Evolutionary conservation across 1,140 invertebrate species (phyloP), one percentile per base, ranked within the genome.

Genomic region (Bilobella aurantiaca): DNA sequence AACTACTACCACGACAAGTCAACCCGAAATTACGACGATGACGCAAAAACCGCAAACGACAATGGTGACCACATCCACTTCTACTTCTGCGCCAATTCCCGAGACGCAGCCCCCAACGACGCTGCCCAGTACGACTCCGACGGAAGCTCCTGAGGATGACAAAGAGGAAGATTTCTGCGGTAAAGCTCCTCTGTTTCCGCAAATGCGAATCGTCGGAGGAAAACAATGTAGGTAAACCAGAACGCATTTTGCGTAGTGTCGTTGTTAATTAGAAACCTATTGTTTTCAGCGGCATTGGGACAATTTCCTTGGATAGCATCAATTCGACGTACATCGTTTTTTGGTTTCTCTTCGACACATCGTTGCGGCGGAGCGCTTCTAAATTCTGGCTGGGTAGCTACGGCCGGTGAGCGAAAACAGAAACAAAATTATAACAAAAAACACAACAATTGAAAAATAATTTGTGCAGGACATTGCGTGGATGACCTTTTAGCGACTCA

Each of bases 251-350:
- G 8, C 18, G 34, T 18, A 42, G 34, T 23, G 5, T 12, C 49
- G 5, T 37, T 94, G 93, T n/a, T 42, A 8, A 8, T 12, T 42
- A 42, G 8, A 42, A 42, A 42, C 18, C 8, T 12, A 42, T 42
- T 42, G n/a, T n/a, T 42, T 42, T 8, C 34, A 42, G 34, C 49
- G 5, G 49, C 49, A 5, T 37, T 94, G 93, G 76, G 93, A 91
- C 0, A 83, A 89, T 65, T 96, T 91, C 93, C 93, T 16, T 97
- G 94, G 93, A 76, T 86, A 80, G 89, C 92, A 21, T 91, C 91
- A 0, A 91, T 95, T 0, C 75, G 92, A 62, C 80, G 91, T 66
- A 93, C 90, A 2, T 91, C 90, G 2, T 94, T 93, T 79, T 95
- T 94, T 76, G 91, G 91, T 0, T 93, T 94, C 77, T 91, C 89